A percentile compares a stretch with the other conserved stretches of the same genome.
Evolutionary conservation across 2,113 vertebrate genomes (phyloP).

Genomic region (Plotosus lineatus): DNA sequence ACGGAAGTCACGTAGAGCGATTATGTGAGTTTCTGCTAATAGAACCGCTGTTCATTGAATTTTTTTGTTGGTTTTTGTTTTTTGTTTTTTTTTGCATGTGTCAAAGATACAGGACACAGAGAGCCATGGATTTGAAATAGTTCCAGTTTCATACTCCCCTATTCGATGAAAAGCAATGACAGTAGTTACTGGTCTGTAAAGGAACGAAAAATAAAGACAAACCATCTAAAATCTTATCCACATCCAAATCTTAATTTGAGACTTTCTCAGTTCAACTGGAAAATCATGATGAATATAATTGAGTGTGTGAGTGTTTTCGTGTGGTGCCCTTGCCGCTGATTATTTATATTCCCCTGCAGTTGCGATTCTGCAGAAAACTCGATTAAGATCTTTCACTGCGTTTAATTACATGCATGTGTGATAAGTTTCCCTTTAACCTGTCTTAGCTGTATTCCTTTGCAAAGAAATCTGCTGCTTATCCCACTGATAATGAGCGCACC

Average conservation of each 20-base stretch:
- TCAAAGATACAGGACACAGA: background rate
- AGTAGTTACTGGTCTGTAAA: constrained; percentile 8
- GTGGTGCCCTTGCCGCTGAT: background rate
- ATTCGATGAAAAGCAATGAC: background rate
- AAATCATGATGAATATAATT: constrained; percentile 1
- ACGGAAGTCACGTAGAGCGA: background rate
- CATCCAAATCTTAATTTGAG: background rate
- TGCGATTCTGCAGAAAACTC: background rate
- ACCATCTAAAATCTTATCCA: background rate
- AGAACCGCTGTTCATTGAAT: background rate
- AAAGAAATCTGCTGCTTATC: constrained; percentile 23
- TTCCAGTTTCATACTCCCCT: background rate
- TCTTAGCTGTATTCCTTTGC: background rate
- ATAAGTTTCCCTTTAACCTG: constrained; percentile 16
- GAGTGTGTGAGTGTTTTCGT: background rate
- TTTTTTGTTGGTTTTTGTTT: background rate
- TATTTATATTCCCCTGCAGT: background rate
- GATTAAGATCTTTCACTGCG: constrained; percentile 18
- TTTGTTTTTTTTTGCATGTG: background rate
- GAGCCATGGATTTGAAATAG: background rate
- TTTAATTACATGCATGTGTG: constrained; percentile 41
- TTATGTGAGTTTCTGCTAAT: background rate
- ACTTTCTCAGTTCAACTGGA: background rate
- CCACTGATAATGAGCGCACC: constrained; percentile 17
- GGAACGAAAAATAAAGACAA: background rate